Conservation (phyloP, 2,888 invertebrate genomes). For the Lucinisca nassula region DNA sequence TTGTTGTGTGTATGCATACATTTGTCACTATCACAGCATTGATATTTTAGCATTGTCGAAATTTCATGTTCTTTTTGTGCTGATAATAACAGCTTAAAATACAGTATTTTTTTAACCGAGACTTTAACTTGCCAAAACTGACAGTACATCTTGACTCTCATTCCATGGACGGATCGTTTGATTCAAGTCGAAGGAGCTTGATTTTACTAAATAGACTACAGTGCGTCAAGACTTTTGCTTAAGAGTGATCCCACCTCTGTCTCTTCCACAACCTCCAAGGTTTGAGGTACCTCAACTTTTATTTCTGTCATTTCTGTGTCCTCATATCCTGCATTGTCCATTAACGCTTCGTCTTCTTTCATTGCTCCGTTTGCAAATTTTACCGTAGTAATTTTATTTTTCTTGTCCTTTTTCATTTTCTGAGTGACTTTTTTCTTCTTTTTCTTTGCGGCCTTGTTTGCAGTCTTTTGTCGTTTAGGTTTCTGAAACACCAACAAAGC, state of each 20-base stretch:
- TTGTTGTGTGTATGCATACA: no score
- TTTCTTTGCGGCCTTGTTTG: slow-evolving; percentile 55
- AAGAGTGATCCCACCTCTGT: slow-evolving; percentile 15
- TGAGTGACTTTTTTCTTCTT: slow-evolving; percentile 59
- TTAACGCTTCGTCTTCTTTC: slow-evolving; percentile 82
- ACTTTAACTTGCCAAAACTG: no score
- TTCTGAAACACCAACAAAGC: slow-evolving; percentile 45
- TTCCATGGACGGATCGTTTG: no score
- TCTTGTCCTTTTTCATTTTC: slow-evolving; percentile 73
- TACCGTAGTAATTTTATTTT: slow-evolving; percentile 71
- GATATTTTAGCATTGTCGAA: no score
- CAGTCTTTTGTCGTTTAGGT: slow-evolving; percentile 46
- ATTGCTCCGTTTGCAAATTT: slow-evolving; percentile 78
- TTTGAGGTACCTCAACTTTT: slow-evolving; percentile 77
- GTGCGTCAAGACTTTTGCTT: not conserved
- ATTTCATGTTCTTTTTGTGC: no score
- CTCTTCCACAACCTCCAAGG: slow-evolving; percentile 46
- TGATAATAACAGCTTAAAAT: no score
- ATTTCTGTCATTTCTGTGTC: slow-evolving; percentile 79
- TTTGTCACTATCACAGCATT: no score
- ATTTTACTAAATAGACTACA: no score
- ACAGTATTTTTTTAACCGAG: no score
- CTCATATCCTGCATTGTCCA: slow-evolving; percentile 70
- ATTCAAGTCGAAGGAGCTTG: no score
- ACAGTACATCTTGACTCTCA: no score